Conservation (phyloP, 2,113 vertebrate species). For the Puma concolor region DNA sequence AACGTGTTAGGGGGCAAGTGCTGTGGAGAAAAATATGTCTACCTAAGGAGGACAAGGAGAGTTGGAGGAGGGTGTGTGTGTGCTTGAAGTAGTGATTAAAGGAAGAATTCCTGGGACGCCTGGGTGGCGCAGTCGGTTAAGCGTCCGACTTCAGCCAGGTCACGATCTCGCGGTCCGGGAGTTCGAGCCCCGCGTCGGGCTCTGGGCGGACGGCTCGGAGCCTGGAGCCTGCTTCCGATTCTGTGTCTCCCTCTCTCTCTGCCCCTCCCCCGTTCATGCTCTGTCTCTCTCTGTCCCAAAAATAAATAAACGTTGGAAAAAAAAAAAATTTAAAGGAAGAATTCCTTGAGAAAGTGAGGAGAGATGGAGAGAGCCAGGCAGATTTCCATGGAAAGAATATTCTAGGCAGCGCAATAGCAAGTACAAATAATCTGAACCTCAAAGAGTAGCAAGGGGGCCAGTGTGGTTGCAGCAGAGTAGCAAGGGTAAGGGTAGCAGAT, state of each 20-base stretch:
- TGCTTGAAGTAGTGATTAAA: neutral
- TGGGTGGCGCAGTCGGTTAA: too few species aligned
- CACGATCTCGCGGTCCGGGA: too few species aligned
- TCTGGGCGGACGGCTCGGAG: too few species aligned
- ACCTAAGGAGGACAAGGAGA: neutral
- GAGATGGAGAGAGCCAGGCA: neutral
- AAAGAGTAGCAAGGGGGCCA: neutral
- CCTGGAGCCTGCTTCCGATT: too few species aligned
- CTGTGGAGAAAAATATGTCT: neutral
- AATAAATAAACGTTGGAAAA: too few species aligned
- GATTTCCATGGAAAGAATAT: neutral
- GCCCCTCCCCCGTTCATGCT: too few species aligned
- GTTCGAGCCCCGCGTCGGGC: too few species aligned
- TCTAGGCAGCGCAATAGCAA: neutral
- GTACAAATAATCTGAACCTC: neutral
- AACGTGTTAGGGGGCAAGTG: neutral
- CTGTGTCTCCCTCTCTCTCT: too few species aligned
- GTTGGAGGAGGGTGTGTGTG: neutral
- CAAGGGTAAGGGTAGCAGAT: fast-evolving
- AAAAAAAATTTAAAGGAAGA: too few species aligned
- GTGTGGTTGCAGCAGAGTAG: neutral
- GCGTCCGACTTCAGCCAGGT: too few species aligned
- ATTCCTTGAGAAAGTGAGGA: neutral
- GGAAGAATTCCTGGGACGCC: neutral
- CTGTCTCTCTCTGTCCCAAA: too few species aligned